Percentiles rank a stretch among this genome's conserved stretches.
phyloP scores from a whole-genome alignment of 2,113 vertebrate genomes.

The Pelmatolapia mariae region DNA sequence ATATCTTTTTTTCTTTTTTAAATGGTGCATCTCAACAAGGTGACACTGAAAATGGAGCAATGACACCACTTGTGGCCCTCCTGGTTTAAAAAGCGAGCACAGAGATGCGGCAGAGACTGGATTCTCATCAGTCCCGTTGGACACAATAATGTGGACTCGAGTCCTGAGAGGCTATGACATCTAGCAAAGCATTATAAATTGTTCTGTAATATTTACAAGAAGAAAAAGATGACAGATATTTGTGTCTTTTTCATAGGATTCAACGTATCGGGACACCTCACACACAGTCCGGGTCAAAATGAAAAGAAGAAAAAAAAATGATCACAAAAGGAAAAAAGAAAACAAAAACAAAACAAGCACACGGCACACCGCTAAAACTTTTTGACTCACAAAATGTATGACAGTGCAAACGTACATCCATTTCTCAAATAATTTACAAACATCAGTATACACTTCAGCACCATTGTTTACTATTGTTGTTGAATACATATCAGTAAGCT shows the following conservation, averaged over 20 bases:
- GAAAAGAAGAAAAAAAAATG: neutral
- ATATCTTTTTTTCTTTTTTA: neutral
- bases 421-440: slow-evolving; percentile 74
- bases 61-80: slow-evolving; percentile 24
- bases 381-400: slow-evolving; percentile 64
- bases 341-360: slow-evolving; percentile 45
- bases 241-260: slow-evolving; percentile 23
- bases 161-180: slow-evolving; percentile 60
- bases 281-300: slow-evolving; percentile 43
- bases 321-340: slow-evolving; percentile 18
- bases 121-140: slow-evolving; percentile 19
- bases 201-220: slow-evolving; percentile 56
- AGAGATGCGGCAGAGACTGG: slow-evolving; percentile 35
- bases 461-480: slow-evolving; percentile 75
- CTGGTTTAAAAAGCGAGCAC: slow-evolving; percentile 17
- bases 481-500: slow-evolving; percentile 66
- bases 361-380: slow-evolving; percentile 61
- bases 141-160: slow-evolving; percentile 32
- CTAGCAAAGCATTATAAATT: slow-evolving; percentile 31
- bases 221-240: slow-evolving; percentile 44
- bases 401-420: slow-evolving; percentile 71
- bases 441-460: slow-evolving; percentile 76
- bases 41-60: neutral
- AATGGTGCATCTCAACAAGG: neutral
- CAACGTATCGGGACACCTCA: slow-evolving; percentile 35